A percentile compares a stretch with the other conserved stretches of the same genome.
phyloP scores from a whole-genome alignment of 1,140 invertebrate genomes.

The Drosophila eugracilis region DNA sequence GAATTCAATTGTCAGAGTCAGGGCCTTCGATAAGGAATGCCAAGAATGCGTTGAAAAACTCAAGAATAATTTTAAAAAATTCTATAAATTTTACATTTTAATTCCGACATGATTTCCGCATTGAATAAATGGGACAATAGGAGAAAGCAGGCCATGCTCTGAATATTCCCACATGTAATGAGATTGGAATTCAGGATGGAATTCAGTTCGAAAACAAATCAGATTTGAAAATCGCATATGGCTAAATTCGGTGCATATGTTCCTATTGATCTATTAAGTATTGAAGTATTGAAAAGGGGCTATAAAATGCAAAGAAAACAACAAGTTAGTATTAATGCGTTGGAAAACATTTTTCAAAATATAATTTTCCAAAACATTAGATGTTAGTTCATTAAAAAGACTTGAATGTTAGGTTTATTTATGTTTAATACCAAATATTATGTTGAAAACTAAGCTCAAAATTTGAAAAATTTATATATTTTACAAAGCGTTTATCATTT shows the following conservation, averaged over 20 bases:
- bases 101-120: slow-evolving; percentile 24
- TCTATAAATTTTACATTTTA: slow-evolving; percentile 16
- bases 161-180: slow-evolving; percentile 15
- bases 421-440: too few relatives aligned
- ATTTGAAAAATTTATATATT: not conserved
- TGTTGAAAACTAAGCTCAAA: too few relatives aligned
- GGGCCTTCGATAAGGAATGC: slow-evolving; percentile 56
- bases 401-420: too few relatives aligned
- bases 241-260: slow-evolving; percentile 41
- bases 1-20: slow-evolving; percentile 77
- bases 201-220: slow-evolving; percentile 56
- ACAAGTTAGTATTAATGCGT: too few relatives aligned
- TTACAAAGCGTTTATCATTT: too few relatives aligned
- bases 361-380: too few relatives aligned
- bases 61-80: slow-evolving; percentile 18
- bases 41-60: slow-evolving; percentile 35
- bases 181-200: slow-evolving; percentile 48
- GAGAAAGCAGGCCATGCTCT: not conserved
- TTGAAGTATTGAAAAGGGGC: not conserved
- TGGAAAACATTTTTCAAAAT: too few relatives aligned
- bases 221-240: slow-evolving; percentile 37
- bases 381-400: too few relatives aligned
- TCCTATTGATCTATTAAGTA: too few relatives aligned
- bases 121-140: slow-evolving; percentile 36
- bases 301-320: too few relatives aligned